Conservation (phyloP, 2,113 vertebrate genomes). For the Hystrix brachyura region DNA sequence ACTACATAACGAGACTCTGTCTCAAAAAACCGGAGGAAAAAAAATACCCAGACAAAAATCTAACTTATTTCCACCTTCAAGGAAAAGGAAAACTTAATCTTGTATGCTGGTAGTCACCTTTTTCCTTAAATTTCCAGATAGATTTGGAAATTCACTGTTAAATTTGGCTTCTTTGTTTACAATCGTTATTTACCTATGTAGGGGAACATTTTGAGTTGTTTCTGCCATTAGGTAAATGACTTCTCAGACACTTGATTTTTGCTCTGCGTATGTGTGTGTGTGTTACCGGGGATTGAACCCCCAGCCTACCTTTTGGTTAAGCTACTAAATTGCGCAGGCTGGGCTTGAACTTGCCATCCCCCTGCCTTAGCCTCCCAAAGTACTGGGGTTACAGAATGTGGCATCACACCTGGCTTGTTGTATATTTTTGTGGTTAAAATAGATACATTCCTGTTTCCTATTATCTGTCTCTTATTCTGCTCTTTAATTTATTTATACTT, state of each 20-base stretch:
- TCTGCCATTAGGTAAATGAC: not conserved
- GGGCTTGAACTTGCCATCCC: no score
- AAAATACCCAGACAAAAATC: no score
- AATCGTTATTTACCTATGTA: not conserved
- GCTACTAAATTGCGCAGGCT: no score
- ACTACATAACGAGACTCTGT: no score
- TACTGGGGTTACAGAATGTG: not conserved
- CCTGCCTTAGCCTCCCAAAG: no score
- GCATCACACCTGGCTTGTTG: not conserved
- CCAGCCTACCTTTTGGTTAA: no score
- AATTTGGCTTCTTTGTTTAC: not conserved
- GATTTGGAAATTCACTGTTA: not conserved
- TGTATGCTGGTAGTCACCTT: conserved; percentile 23
- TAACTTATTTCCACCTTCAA: not conserved
- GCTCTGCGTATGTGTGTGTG: not conserved
- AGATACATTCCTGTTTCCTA: not conserved
- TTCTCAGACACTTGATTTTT: not conserved
- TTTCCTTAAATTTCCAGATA: not conserved
- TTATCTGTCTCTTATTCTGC: not conserved
- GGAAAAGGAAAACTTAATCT: not conserved
- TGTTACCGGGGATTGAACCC: no score
- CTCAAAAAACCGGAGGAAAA: not conserved
- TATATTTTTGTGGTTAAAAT: not conserved
- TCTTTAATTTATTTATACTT: not conserved
- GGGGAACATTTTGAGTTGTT: not conserved